A percentile compares a stretch with the other conserved stretches of the same genome.
Conservation (phyloP, 2,888 invertebrate genomes). For the Sinodicranocentrus sp. region DNA sequence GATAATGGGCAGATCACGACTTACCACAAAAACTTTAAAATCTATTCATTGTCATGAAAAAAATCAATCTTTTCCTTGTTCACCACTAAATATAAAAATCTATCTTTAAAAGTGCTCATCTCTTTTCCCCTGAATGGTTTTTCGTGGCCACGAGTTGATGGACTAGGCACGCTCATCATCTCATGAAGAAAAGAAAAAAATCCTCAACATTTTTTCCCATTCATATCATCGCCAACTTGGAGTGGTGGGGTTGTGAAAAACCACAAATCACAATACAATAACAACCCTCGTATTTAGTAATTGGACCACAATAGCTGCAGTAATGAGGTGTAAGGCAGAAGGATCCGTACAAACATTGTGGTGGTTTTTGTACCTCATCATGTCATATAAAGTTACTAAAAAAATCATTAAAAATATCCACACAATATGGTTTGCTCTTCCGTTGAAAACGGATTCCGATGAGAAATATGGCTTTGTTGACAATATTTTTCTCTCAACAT, state of each 20-base stretch:
- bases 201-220: neutral
- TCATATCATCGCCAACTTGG: neutral
- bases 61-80: neutral
- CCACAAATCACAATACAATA: constrained; percentile 19
- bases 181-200: no score
- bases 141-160: constrained; percentile 49
- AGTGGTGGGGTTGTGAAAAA: no score
- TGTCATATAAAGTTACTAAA: no score
- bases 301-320: constrained; percentile 25
- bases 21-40: constrained; percentile 32
- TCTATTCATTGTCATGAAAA: neutral
- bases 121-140: constrained; percentile 20
- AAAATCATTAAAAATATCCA: no score
- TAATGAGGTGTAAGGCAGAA: constrained; percentile 18
- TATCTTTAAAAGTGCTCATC: constrained; percentile 1
- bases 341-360: no score
- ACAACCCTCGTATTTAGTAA: constrained; percentile 5
- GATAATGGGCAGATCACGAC: constrained; percentile 66
- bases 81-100: neutral
- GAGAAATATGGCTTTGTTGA: no score
- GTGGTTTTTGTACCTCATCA: no score
- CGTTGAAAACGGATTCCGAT: no score
- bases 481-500: no score
- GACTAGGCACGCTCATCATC: constrained; percentile 45
- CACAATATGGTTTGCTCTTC: no score